These are phyloP conservation scores for Hippasteria phrygiana DNA, from an alignment of 53 echinoderm and acorn worm genomes.

Conservation along the genomic window DNA sequence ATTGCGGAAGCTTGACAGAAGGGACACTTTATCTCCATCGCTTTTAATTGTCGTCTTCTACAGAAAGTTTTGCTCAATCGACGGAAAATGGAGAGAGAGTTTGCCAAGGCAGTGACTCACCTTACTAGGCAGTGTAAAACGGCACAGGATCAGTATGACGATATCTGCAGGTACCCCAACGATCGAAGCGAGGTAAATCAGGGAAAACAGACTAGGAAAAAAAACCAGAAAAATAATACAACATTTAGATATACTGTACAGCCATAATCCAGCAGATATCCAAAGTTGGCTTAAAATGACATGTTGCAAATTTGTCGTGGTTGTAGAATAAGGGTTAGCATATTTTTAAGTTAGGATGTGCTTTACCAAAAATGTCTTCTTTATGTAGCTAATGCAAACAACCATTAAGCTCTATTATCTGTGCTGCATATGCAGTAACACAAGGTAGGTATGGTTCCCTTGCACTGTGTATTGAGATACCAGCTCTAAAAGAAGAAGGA, in stretches of 20 bases:
- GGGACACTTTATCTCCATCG: neutral
- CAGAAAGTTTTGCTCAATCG: conserved; percentile 8
- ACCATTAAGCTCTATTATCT: too few relatives aligned
- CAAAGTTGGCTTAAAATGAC: too few relatives aligned
- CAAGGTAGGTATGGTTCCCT: too few relatives aligned
- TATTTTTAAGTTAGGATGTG: too few relatives aligned
- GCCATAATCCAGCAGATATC: too few relatives aligned
- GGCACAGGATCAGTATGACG: conserved; percentile 51
- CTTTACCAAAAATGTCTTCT: too few relatives aligned
- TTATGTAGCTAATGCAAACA: too few relatives aligned
- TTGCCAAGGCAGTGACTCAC: conserved; percentile 24
- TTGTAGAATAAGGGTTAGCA: too few relatives aligned
- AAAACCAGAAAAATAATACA: neutral
- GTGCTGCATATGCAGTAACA: too few relatives aligned
- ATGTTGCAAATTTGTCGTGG: too few relatives aligned
- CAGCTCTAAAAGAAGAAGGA: too few relatives aligned
- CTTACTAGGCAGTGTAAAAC: conserved; percentile 25
- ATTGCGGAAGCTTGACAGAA: neutral
- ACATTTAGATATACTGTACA: neutral
- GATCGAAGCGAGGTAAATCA: conserved; percentile 25
- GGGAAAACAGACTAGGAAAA: neutral
- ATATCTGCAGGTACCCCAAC: conserved; percentile 49
- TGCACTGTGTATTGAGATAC: too few relatives aligned
- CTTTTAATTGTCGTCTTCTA: neutral
- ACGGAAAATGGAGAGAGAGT: conserved; percentile 2